Conservation (phyloP, 2,888 invertebrate genomes). For the Bugulina stolonifera region DNA sequence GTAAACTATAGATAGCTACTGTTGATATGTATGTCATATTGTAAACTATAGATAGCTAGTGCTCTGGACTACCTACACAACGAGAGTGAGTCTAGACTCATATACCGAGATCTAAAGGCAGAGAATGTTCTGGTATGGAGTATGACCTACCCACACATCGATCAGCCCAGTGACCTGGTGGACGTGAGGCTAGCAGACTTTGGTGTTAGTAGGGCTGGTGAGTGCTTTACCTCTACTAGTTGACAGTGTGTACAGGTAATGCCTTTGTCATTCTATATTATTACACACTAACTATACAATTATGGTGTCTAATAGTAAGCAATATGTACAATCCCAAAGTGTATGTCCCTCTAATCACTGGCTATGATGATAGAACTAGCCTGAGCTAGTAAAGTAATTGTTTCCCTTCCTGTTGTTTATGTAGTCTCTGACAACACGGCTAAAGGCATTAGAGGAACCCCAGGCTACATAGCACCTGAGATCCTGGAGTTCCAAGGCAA, state of each 20-base stretch:
- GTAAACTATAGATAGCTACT: too few relatives aligned
- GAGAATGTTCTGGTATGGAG: conserved; percentile 99
- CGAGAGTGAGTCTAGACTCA: conserved; percentile 65
- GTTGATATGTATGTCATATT: too few relatives aligned
- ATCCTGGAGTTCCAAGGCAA: conserved; percentile 97
- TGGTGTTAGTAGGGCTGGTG: conserved; percentile 61
- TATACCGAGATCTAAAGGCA: conserved; percentile 84
- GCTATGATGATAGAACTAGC: too few relatives aligned
- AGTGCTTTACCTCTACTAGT: too few relatives aligned
- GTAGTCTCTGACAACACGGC: conserved; percentile 56
- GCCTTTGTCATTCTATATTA: too few relatives aligned
- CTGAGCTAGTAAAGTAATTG: too few relatives aligned
- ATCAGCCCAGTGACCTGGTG: conserved; percentile 54
- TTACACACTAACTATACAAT: too few relatives aligned
- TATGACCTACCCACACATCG: conserved; percentile 70
- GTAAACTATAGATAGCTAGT: conserved; percentile 70
- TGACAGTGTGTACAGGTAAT: too few relatives aligned
- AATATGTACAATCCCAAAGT: too few relatives aligned
- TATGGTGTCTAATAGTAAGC: too few relatives aligned
- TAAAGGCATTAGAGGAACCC: conserved; percentile 93
- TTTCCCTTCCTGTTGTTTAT: too few relatives aligned
- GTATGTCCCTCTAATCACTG: too few relatives aligned
- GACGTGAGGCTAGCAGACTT: conserved; percentile 90
- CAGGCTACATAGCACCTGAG: conserved; percentile 97
- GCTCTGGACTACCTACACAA: conserved; percentile 93